Conservation (phyloP, 2,888 invertebrate genomes). For the Agrotis exclamationis region DNA sequence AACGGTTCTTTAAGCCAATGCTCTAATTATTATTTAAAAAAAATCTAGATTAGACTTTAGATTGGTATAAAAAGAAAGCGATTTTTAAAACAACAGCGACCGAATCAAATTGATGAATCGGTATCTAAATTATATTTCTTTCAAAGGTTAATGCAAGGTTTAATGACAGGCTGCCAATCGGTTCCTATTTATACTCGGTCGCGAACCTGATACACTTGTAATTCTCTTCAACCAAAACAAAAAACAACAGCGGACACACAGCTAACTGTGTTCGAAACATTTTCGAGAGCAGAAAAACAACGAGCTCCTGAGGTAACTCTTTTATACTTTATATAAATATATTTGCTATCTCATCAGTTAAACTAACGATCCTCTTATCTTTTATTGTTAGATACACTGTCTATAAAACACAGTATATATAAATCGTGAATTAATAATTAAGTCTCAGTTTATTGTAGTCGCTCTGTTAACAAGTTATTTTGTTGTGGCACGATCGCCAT, state of each 20-base stretch:
- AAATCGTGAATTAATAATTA: slow-evolving; percentile 77
- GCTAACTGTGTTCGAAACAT: slow-evolving; percentile 55
- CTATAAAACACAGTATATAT: slow-evolving; percentile 60
- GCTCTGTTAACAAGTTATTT: slow-evolving; percentile 77
- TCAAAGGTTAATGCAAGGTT: slow-evolving; percentile 33
- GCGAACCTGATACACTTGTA: slow-evolving; percentile 59
- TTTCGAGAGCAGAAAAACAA: slow-evolving; percentile 57
- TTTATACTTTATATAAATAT: slow-evolving; percentile 50
- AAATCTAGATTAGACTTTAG: slow-evolving; percentile 42
- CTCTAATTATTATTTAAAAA: slow-evolving; percentile 45
- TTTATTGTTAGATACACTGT: slow-evolving; percentile 59
- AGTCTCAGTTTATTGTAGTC: slow-evolving; percentile 68
- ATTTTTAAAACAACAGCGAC: slow-evolving; percentile 17
- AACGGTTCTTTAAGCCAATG: slow-evolving; percentile 54
- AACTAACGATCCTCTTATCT: slow-evolving; percentile 57
- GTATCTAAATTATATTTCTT: slow-evolving; percentile 30
- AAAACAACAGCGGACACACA: slow-evolving; percentile 42
- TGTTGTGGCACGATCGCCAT: slow-evolving; percentile 77
- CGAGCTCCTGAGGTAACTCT: slow-evolving; percentile 49
- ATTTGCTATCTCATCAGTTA: slow-evolving; percentile 54
- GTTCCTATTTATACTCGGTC: slow-evolving; percentile 56
- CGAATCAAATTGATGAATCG: slow-evolving; percentile 32
- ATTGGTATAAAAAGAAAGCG: slow-evolving; percentile 24
- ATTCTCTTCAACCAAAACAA: slow-evolving; percentile 52
- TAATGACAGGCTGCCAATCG: slow-evolving; percentile 36